phyloP scores from a whole-genome alignment of 2,888 invertebrate genomes.

The Colletes collaris region DNA sequence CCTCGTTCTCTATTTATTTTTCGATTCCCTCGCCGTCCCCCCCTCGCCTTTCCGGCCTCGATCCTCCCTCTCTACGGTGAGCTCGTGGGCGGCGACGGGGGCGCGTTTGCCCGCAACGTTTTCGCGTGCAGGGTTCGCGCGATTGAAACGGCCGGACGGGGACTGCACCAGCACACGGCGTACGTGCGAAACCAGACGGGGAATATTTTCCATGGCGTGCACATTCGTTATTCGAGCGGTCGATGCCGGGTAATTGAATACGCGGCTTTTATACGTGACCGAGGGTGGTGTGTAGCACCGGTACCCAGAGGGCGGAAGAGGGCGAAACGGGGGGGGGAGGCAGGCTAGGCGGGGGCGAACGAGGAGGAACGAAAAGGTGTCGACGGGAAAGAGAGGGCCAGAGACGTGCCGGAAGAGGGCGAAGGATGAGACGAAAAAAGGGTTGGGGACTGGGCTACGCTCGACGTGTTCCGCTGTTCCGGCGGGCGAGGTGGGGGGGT shows the following conservation, averaged over 20 bases:
- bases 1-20: constrained; percentile 14
- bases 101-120: constrained; percentile 15
- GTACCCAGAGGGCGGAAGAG: neutral
- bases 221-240: constrained; percentile 76
- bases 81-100: neutral
- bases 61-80: no score
- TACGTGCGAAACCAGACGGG: constrained; percentile 62
- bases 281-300: constrained; percentile 55
- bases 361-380: neutral
- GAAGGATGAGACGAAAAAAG: constrained; percentile 30
- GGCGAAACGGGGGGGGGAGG: neutral
- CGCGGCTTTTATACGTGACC: constrained; percentile 73
- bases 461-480: constrained; percentile 71
- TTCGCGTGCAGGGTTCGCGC: constrained; percentile 12
- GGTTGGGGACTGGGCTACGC: constrained; percentile 55
- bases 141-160: constrained; percentile 15
- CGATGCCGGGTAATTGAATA: constrained; percentile 78
- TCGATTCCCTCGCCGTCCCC: no score
- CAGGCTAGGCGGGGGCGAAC: neutral
- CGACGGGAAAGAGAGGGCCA: neutral
- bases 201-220: constrained; percentile 75
- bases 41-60: neutral
- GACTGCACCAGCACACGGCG: constrained; percentile 6
- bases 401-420: constrained; percentile 19
- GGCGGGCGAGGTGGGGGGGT: constrained; percentile 39